These are phyloP conservation scores for Pangasius krempfi DNA, from an alignment of 2,797 vertebrate genomes.

Conservation along the genomic window DNA sequence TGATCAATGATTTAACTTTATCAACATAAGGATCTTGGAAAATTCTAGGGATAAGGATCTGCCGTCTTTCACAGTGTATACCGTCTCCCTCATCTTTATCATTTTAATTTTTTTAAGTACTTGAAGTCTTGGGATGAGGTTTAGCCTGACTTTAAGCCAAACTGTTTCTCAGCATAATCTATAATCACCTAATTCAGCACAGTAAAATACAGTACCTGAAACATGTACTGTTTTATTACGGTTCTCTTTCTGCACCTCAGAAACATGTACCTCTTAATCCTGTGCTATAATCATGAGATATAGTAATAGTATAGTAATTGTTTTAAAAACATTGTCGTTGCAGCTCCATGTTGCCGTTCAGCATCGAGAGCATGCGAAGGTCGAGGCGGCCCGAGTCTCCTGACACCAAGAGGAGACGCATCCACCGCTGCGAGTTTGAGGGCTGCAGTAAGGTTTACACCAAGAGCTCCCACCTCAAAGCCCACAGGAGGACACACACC, in stretches of 20 bases:
- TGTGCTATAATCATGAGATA: too few species aligned
- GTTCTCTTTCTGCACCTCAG: neutral
- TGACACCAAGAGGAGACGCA: slow-evolving; percentile 85
- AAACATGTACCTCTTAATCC: too few species aligned
- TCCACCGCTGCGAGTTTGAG: slow-evolving; percentile 87
- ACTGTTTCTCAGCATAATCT: neutral
- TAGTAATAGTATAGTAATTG: too few species aligned
- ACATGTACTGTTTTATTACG: neutral
- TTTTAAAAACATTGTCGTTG: neutral
- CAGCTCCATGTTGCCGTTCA: slow-evolving; percentile 86
- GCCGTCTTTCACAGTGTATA: neutral
- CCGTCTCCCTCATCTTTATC: too few species aligned
- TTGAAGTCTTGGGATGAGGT: neutral
- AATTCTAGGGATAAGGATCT: neutral
- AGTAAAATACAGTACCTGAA: neutral
- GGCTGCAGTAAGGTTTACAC: slow-evolving; percentile 90
- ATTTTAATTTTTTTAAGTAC: neutral
- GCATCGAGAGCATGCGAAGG: slow-evolving; percentile 86
- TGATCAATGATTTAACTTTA: neutral
- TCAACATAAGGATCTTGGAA: neutral
- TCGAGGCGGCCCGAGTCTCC: slow-evolving; percentile 84
- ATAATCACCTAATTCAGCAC: neutral
- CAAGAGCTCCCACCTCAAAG: slow-evolving; percentile 88
- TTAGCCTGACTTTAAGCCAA: neutral
- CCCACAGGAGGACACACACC: slow-evolving; percentile 86